Evolutionary conservation across 2,797 vertebrate genomes (phyloP), one percentile per base, ranked within the genome.

Genomic region (Alosa sapidissima): DNA sequence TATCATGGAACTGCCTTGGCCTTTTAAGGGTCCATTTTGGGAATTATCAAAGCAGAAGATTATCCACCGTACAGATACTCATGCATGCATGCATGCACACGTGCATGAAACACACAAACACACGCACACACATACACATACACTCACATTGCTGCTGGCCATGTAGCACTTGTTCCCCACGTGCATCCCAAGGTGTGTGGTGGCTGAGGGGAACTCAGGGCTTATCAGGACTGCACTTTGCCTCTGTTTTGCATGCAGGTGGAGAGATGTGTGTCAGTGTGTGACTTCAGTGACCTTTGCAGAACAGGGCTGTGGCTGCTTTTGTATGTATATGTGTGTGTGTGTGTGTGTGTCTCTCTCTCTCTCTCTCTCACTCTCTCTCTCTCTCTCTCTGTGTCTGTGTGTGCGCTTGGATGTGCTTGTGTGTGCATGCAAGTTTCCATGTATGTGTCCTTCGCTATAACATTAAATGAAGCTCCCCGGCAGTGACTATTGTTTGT

Each of bases 11-110:
- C 9, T 68, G 62, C 28, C 65, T 41, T 72, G 65, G 65, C 33
- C 47, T 85, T 87, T 83, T 72, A 65, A 81, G 81, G 81, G 47
- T 24, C 47, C 58, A 11, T 48, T 81, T 87, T 62, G 82, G 68
- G 84, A 84, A 82, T 86, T 75, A 82, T 86, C 54, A 82, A 88
- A 55, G 62, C 49, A 81, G 28, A 72, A 81, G 33, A 55, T 41
- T 36, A 21, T 72, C 60, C 36, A 75, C 28, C 5, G 10, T 28
- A 41, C 65, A 36, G 0, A 13, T 10, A 36, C 3, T 3, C 65
- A 36, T 5, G 5, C 54, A 19, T 19, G 19, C 54, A 68, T 11
- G 8, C 11, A 68, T 4, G 7, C 58, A 60, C 58, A 60, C 62
- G 10, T 5, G 7, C 11, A 16, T 13, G 0, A 68, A 10, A 68